Percentiles rank a stretch among this genome's conserved stretches.
Conservation (phyloP, 2,113 vertebrate species). For the Poicephalus meyeri region DNA sequence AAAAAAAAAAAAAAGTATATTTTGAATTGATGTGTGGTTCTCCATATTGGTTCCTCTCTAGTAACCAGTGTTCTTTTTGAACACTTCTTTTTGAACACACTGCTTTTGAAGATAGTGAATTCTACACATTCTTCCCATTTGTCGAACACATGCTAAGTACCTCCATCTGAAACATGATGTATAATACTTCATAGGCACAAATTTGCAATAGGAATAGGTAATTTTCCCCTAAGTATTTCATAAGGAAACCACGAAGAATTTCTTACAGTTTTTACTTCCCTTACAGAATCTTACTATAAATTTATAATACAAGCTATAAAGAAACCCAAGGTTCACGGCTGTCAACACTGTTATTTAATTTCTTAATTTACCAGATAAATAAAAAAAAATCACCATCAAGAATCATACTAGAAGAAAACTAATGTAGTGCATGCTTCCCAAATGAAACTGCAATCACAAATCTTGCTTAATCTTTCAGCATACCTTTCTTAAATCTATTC, state of each 20-base stretch:
- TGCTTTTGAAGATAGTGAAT: neutral
- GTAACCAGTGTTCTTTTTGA: neutral
- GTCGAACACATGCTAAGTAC: neutral
- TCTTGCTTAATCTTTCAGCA: neutral
- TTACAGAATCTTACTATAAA: neutral
- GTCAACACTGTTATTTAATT: neutral
- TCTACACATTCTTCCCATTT: neutral
- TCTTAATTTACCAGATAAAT: neutral
- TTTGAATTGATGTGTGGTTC: neutral
- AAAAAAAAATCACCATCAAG: neutral
- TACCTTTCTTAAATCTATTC: neutral
- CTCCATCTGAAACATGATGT: neutral
- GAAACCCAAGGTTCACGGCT: neutral
- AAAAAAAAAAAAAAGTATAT: neutral
- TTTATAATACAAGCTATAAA: neutral
- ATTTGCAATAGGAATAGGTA: neutral
- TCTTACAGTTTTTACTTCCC: neutral
- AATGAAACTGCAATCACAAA: neutral
- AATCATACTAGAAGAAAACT: neutral
- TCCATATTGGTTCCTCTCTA: neutral
- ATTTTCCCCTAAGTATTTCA: neutral
- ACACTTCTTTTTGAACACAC: too few species aligned
- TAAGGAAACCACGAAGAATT: neutral
- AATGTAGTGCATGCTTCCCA: neutral
- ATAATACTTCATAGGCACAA: neutral